Evolutionary conservation across 2,888 invertebrate species (phyloP), one percentile per base, ranked within the genome.

Genomic region (Glaucopsyche alexis): DNA sequence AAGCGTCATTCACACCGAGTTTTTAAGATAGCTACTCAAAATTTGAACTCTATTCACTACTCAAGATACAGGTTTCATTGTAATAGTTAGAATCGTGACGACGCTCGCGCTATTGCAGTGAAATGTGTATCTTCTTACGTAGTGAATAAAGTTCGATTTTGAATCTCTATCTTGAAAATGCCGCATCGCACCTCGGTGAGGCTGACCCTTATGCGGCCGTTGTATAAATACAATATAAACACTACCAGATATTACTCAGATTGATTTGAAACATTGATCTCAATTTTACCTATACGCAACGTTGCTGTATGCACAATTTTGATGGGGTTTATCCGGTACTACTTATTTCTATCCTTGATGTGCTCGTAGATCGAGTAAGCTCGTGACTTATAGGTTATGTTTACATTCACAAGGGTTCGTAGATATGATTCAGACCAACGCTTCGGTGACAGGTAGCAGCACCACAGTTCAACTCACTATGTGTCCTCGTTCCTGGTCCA

Each of bases 201-300:
- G 4, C 29, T 29, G 29, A 29, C 29, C 29, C 29, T 29, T 29
- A 19, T 67, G 67, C 38, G 67, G 67, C 19, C 67, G 19, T 19
- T 67, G 67, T 67, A 67, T 67, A 67, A 67, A 67, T 67, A 67
- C 67, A 67, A 75, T 74, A 77, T 77, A 69, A 78, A 78, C 77
- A 77, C 80, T 80, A 80, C 75, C 75, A 75, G 72, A 77, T 70
- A 76, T 73, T 74, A 75, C 74, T 73, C 64, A 73, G 74, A 69
- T 67, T 72, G 67, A 69, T 67, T 67, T 64, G 38, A 71, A 52
- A 71, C 64, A 42, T n/a, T 73, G 64, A 74, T 55, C 71, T 71
- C 55, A 73, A 67, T 67, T 45, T 45, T 45, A 67, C 45, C 45
- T 67, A 67, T 4, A 67, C 13, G 60, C 29, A 60, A 29, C n/a